Conservation (phyloP, 2,113 vertebrate genomes). For the Promerops cafer region DNA sequence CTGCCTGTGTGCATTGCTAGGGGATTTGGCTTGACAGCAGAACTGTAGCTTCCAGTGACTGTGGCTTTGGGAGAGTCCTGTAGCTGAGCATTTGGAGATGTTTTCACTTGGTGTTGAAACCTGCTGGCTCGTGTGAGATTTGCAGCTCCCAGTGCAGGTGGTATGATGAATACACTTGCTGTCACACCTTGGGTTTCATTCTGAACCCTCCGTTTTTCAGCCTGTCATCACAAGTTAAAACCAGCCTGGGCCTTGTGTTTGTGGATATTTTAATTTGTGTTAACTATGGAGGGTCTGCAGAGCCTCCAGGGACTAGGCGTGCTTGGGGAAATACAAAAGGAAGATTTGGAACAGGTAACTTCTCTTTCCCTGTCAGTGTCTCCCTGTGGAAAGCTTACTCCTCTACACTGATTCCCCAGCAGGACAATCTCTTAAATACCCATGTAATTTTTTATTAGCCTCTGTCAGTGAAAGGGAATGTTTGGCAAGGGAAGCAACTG, state of each 20-base stretch:
- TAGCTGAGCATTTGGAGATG: not conserved
- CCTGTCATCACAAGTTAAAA: not conserved
- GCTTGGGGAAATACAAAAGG: not conserved
- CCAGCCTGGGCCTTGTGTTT: not conserved
- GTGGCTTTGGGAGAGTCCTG: not conserved
- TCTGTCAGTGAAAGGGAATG: not conserved
- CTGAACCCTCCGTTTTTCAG: not conserved
- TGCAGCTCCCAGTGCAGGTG: not conserved
- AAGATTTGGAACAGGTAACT: not conserved
- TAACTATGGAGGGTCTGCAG: not conserved
- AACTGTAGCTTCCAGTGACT: not conserved
- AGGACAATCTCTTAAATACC: not conserved
- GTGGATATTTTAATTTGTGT: not conserved
- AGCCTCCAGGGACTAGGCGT: not conserved
- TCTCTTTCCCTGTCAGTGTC: not conserved
- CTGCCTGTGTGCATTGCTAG: not conserved
- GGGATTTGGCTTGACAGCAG: not conserved
- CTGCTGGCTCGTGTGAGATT: not conserved
- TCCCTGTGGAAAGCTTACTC: not conserved
- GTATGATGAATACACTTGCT: not conserved
- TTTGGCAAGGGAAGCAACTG: not conserved
- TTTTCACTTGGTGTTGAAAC: not conserved
- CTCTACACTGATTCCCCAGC: not conserved
- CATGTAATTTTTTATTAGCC: not conserved
- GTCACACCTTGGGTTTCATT: not conserved